A percentile compares a stretch with the other conserved stretches of the same genome.
Evolutionary conservation across 1,140 invertebrate species (phyloP).

Genomic region (Callitettix versicolor): DNA sequence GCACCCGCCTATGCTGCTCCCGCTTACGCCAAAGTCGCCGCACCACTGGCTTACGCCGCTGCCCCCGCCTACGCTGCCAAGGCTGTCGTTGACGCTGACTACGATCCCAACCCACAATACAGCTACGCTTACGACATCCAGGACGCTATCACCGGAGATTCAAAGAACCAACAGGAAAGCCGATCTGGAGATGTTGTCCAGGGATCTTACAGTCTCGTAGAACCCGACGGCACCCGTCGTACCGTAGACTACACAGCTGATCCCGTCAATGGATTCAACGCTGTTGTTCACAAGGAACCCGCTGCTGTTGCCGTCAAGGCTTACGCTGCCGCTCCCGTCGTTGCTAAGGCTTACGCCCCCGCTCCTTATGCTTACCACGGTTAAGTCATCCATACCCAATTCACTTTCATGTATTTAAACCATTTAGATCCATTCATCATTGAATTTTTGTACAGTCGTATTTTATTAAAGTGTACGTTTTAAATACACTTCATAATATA

Average conservation of each 20-base stretch:
- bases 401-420: background rate
- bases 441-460: background rate
- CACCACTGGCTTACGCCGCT: background rate
- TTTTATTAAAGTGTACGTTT: conserved; percentile 14
- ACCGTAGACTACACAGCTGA: conserved; percentile 28
- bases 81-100: conserved; percentile 23
- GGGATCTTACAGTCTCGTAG: conserved; percentile 51
- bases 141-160: conserved; percentile 47
- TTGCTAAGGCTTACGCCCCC: conserved; percentile 17
- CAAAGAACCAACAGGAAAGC: conserved; percentile 53
- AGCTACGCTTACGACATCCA: conserved; percentile 41
- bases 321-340: conserved; percentile 23
- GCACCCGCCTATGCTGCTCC: background rate
- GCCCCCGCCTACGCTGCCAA: conserved; percentile 27
- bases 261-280: conserved; percentile 23
- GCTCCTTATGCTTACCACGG: conserved; percentile 26
- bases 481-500: conserved; percentile 4
- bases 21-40: conserved; percentile 11
- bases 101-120: conserved; percentile 33
- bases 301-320: conserved; percentile 26
- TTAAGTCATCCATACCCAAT: conserved; percentile 15
- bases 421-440: background rate
- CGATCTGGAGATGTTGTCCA: conserved; percentile 53
- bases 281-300: conserved; percentile 18
- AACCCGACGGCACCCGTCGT: conserved; percentile 29